These are phyloP conservation scores for Bradynema listronoti DNA, from an alignment of 1,140 invertebrate genomes.

Conservation along the genomic window DNA sequence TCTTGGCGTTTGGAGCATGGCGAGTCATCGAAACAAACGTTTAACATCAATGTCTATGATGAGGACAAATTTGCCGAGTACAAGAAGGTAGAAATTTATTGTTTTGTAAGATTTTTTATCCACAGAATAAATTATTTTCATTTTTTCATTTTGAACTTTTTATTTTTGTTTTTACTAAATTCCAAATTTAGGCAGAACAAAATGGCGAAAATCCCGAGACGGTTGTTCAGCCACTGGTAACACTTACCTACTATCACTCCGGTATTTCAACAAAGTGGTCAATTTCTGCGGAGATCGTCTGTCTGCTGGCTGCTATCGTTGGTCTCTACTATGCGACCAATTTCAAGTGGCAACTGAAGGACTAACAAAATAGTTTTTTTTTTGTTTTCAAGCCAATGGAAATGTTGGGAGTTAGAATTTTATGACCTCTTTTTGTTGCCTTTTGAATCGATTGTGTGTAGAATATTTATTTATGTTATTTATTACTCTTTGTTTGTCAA, in stretches of 20 bases:
- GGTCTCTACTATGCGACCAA: conserved; percentile 42
- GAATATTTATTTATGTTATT: neutral
- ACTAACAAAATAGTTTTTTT: too few species aligned
- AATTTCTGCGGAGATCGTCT: conserved; percentile 46
- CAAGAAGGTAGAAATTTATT: conserved; percentile 54
- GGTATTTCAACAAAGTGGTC: conserved; percentile 45
- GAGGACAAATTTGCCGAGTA: conserved; percentile 45
- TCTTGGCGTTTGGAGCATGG: conserved; percentile 43
- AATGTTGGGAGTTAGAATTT: neutral
- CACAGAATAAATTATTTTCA: neutral
- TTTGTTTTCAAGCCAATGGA: too few species aligned
- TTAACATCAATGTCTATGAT: conserved; percentile 50
- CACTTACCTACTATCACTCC: conserved; percentile 58
- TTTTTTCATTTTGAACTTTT: conserved; percentile 12
- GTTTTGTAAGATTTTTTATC: neutral
- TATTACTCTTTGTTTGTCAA: neutral
- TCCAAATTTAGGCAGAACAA: conserved; percentile 57
- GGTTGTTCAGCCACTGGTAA: conserved; percentile 58
- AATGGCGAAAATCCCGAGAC: conserved; percentile 55
- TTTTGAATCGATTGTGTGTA: too few species aligned
- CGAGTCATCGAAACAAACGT: conserved; percentile 44
- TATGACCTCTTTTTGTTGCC: neutral
- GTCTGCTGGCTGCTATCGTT: conserved; percentile 32
- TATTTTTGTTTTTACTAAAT: conserved; percentile 4
- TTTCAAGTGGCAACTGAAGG: conserved; percentile 25